A percentile compares a stretch with the other conserved stretches of the same genome.
Evolutionary conservation across 1,140 invertebrate genomes (phyloP).

Genomic region (Grapholita molesta): DNA sequence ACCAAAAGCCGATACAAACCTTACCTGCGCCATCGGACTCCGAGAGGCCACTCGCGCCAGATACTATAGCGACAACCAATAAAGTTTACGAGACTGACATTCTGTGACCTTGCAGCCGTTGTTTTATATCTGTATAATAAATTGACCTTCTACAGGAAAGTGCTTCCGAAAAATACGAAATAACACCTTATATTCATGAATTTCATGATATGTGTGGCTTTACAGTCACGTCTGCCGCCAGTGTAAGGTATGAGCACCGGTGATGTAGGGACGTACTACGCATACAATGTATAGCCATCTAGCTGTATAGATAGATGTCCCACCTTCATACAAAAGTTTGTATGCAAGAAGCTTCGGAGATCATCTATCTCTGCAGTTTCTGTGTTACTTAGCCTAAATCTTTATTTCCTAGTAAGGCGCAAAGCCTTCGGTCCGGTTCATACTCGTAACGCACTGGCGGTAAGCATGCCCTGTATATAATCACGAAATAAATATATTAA

Average conservation of each 20-base stretch:
- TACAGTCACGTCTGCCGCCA: background rate
- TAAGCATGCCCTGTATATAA: background rate
- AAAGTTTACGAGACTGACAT: constrained; percentile 94
- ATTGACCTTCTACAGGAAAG: constrained; percentile 13
- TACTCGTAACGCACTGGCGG: background rate
- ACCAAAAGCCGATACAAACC: constrained; percentile 25
- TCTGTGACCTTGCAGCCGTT: constrained; percentile 80
- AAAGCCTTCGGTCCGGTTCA: too few relatives aligned
- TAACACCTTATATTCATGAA: background rate
- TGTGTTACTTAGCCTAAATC: too few relatives aligned
- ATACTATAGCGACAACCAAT: constrained; percentile 67
- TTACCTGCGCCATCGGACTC: constrained; percentile 32
- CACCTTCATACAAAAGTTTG: too few relatives aligned
- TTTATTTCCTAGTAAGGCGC: background rate
- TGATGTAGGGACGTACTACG: too few relatives aligned
- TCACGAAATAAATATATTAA: background rate
- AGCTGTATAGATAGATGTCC: too few relatives aligned
- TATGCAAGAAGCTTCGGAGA: too few relatives aligned
- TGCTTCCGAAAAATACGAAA: background rate
- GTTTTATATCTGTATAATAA: constrained; percentile 50
- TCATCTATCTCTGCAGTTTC: too few relatives aligned
- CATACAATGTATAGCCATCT: too few relatives aligned
- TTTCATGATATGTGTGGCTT: background rate
- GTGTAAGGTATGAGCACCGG: background rate
- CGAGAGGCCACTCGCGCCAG: constrained; percentile 25